A percentile compares a stretch with the other conserved stretches of the same genome.
Evolutionary conservation across 2,113 vertebrate species (phyloP).

Genomic region (Nothocercus nigrocapillus): DNA sequence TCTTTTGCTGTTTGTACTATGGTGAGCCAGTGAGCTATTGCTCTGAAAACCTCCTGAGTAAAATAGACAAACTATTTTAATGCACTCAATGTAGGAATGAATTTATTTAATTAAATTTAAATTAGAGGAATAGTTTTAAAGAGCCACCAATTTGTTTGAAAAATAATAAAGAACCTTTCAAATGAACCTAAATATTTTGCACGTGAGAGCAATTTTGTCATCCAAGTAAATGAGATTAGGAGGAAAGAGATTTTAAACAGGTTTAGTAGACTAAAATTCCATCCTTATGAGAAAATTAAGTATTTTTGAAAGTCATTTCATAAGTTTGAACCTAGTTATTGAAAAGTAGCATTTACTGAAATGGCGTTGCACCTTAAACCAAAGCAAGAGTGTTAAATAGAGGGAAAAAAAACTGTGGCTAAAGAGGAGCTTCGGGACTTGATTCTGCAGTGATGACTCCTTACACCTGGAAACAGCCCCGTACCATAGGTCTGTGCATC

Average conservation of each 20-base stretch:
- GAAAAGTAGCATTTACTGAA: background rate
- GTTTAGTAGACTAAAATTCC: background rate
- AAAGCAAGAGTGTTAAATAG: background rate
- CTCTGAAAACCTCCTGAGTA: background rate
- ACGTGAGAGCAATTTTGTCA: background rate
- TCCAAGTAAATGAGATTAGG: background rate
- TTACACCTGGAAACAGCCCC: background rate
- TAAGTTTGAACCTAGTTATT: background rate
- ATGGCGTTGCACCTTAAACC: background rate
- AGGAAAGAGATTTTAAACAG: background rate
- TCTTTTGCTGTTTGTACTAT: background rate
- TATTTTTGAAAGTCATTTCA: background rate
- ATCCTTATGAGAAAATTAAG: background rate
- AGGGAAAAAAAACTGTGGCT: background rate
- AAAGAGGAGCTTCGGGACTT: background rate
- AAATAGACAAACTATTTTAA: background rate
- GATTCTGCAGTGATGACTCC: background rate
- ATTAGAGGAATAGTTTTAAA: background rate
- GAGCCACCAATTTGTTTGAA: background rate
- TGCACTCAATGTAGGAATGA: background rate
- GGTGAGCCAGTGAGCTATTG: background rate
- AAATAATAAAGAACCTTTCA: background rate
- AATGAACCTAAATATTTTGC: background rate
- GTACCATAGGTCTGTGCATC: constrained; percentile 94
- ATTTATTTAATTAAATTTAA: background rate